Evolutionary conservation across 1,140 invertebrate species (phyloP).

Genomic region (Heliconius hewitsoni): DNA sequence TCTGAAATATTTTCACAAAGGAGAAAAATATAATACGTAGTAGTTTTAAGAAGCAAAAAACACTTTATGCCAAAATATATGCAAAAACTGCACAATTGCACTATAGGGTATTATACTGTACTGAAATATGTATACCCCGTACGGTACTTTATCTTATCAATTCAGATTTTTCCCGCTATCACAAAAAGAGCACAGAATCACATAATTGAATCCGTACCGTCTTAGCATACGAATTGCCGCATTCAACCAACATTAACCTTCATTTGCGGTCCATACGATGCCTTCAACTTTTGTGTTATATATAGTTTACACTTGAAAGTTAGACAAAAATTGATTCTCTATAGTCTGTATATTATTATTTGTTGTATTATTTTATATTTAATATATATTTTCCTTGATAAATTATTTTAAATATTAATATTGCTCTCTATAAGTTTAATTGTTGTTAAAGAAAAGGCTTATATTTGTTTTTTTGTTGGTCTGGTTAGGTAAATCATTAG

Average conservation of each 20-base stretch:
- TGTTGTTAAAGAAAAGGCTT: too few species aligned
- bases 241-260: constrained; percentile 21
- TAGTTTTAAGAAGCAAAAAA: background rate
- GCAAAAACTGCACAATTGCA: background rate
- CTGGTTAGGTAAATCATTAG: too few species aligned
- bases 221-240: constrained; percentile 30
- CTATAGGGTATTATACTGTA: background rate
- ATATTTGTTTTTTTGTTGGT: too few species aligned
- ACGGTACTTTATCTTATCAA: constrained; percentile 24
- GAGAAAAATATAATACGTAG: too few species aligned
- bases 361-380: too few species aligned
- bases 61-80: background rate
- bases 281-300: background rate
- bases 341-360: too few species aligned
- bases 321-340: too few species aligned
- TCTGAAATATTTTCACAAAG: too few species aligned
- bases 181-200: constrained; percentile 16
- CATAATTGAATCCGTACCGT: constrained; percentile 31
- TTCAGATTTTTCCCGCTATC: constrained; percentile 18
- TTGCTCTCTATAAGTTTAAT: too few species aligned
- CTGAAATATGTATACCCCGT: background rate
- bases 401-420: too few species aligned
- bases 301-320: constrained; percentile 3
- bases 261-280: constrained; percentile 13
- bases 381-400: too few species aligned